A percentile compares a stretch with the other conserved stretches of the same genome.
phyloP scores from a whole-genome alignment of 2,888 invertebrate species.

The Cerceris rybyensis region DNA sequence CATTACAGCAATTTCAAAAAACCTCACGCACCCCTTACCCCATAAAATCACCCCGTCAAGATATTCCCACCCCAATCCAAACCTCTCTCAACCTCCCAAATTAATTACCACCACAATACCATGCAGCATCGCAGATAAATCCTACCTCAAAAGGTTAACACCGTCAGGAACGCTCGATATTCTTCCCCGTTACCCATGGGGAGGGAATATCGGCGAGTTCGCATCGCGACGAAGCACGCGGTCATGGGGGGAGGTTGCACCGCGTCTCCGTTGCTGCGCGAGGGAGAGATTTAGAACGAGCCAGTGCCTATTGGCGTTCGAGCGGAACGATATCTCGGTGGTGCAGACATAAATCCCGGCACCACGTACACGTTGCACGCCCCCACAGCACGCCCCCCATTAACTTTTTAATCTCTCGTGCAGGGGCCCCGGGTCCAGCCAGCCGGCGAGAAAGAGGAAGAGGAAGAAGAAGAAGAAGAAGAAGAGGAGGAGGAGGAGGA shows the following conservation, averaged over 20 bases:
- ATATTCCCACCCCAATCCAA: too few relatives aligned
- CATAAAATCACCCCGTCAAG: too few relatives aligned
- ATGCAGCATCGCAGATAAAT: too few relatives aligned
- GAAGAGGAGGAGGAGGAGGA: conserved; percentile 37
- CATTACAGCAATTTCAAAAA: too few relatives aligned
- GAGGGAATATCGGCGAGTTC: neutral
- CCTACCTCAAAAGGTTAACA: too few relatives aligned
- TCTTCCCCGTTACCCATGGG: neutral
- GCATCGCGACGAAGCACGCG: neutral
- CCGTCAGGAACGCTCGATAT: too few relatives aligned
- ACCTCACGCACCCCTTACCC: too few relatives aligned
- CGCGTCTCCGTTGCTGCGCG: conserved; percentile 42
- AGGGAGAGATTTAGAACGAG: conserved; percentile 76
- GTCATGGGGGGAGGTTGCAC: neutral
- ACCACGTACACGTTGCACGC: conserved; percentile 81
- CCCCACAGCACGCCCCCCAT: conserved; percentile 81
- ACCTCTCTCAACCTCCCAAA: too few relatives aligned
- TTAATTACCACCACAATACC: too few relatives aligned
- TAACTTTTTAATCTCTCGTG: conserved; percentile 81
- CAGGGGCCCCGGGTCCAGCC: conserved; percentile 50
- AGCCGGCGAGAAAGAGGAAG: conserved; percentile 61
- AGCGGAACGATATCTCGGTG: conserved; percentile 80
- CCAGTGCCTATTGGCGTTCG: conserved; percentile 79
- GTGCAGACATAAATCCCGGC: conserved; percentile 81
- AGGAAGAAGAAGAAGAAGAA: conserved; percentile 50